Evolutionary conservation across 2,888 invertebrate genomes (phyloP).

Genomic region (Lymantria monacha): DNA sequence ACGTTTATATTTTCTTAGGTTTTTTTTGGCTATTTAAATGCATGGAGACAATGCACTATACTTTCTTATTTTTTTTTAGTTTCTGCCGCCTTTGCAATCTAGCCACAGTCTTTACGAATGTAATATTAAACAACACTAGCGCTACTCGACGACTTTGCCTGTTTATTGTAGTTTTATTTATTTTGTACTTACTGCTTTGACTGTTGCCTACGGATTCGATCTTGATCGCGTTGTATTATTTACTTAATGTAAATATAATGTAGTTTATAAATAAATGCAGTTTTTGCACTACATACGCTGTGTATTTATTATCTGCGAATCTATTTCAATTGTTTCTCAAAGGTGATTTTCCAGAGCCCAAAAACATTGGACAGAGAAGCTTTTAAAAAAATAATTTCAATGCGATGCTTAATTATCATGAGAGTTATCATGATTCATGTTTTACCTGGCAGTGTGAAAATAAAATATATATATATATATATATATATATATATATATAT

Average conservation of each 20-base stretch:
- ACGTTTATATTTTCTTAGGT: background rate
- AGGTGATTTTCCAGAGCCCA: no score
- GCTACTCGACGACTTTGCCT: conserved; percentile 47
- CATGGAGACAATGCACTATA: no score
- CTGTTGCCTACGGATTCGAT: conserved; percentile 79
- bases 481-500: no score
- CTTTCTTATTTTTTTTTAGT: conserved; percentile 7
- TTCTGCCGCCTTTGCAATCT: conserved; percentile 39
- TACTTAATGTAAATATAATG: conserved; percentile 74
- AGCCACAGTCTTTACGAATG: conserved; percentile 33
- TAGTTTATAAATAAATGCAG: conserved; percentile 71
- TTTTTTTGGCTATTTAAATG: background rate
- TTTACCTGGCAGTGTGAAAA: no score
- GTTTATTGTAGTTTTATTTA: conserved; percentile 41
- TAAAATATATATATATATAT: no score
- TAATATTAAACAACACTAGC: conserved; percentile 48
- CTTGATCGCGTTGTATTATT: conserved; percentile 77
- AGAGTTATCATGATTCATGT: no score
- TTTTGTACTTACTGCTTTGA: conserved; percentile 70
- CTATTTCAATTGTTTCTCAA: no score
- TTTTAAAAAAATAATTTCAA: no score
- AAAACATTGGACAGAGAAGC: no score
- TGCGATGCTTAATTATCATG: no score
- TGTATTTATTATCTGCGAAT: conserved; percentile 17
- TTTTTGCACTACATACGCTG: conserved; percentile 50